Conservation (phyloP, 2,797 vertebrate genomes). For the Oreortyx pictus region DNA sequence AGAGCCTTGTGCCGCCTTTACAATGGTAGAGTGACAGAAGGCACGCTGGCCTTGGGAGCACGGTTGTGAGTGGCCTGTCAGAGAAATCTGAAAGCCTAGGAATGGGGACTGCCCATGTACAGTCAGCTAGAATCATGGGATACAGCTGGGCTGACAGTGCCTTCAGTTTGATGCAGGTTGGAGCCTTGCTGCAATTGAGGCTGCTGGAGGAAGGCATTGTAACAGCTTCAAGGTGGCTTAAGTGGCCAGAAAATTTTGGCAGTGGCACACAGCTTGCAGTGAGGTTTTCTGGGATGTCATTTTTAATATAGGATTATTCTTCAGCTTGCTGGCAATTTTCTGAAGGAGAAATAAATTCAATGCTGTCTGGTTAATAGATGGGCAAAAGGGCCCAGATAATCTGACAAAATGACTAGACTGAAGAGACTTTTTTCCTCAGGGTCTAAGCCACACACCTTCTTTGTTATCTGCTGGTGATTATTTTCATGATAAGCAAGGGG, state of each 20-base stretch:
- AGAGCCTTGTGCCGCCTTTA: fast-evolving
- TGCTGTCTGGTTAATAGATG: not conserved
- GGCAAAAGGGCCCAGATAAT: not conserved
- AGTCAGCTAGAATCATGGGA: not conserved
- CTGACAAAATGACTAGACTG: not conserved
- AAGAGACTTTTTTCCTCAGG: not conserved
- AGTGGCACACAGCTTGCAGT: not conserved
- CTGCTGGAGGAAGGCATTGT: fast-evolving
- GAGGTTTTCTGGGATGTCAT: not conserved
- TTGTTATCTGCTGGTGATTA: not conserved
- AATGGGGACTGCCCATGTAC: fast-evolving
- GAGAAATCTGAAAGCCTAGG: not conserved
- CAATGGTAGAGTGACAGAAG: not conserved
- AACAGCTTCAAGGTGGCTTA: not conserved
- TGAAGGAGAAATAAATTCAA: not conserved
- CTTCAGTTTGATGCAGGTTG: fast-evolving
- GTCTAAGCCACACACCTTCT: fast-evolving
- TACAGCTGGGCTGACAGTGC: fast-evolving
- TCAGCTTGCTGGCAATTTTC: not conserved
- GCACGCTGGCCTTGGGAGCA: not conserved
- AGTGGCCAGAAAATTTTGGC: not conserved
- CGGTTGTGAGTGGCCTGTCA: not conserved
- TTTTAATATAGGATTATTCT: not conserved
- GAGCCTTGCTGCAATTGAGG: not conserved
- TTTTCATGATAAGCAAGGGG: not conserved